Base-by-base conservation (phyloP, 2,113 vertebrate genomes). In the Delphinapterus leucas region DNA sequence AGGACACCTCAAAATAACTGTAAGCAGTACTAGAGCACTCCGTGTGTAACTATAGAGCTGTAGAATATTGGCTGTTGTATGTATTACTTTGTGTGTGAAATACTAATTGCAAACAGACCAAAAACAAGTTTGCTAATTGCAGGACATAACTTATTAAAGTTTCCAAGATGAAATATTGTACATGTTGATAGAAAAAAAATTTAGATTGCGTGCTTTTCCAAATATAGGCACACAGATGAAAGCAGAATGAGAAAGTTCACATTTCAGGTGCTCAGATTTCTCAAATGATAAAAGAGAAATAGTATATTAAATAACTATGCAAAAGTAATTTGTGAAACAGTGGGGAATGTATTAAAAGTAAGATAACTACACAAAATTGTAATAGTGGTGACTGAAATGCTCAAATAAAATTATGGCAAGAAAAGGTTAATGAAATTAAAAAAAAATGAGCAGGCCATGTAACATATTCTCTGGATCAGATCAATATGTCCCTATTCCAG, bases 221-320 rank as follows among this genome's bases (percentile, higher is more conserved):
- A 96, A 92, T 93, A 93, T 47, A 97, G 63, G 58, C 38, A 88
- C 41, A 90, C 26, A 96, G 44, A 80, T 95, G 31, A 95, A 96
- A 92, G 21, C 55, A 93, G 49, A 85, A 93, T 93, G 58, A 95
- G 15, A 85, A 83, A 92, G 73, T 82, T 92, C 25, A 96, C 44
- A 71, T 96, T 97, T 96, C 36, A 61, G n/a, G 23, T 96, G n/a
- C 41, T 93, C 55, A 82, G 67, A 88, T 95, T 86, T 92, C 80
- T 83, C 68, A 90, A 87, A 61, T 47, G n/a, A 86, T 90, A 76
- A 96, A 89, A 88, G 4, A 44, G 38, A 86, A 90, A 73, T 74
- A 49, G 6, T 65, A 26, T 71, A 82, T 71, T 60, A 83, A 90
- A 71, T 91, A 88, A 84, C 13, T 89, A 12, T 77, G 49, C 14